phyloP scores from a whole-genome alignment of 2,797 vertebrate genomes.

The Heliangelus exortis region DNA sequence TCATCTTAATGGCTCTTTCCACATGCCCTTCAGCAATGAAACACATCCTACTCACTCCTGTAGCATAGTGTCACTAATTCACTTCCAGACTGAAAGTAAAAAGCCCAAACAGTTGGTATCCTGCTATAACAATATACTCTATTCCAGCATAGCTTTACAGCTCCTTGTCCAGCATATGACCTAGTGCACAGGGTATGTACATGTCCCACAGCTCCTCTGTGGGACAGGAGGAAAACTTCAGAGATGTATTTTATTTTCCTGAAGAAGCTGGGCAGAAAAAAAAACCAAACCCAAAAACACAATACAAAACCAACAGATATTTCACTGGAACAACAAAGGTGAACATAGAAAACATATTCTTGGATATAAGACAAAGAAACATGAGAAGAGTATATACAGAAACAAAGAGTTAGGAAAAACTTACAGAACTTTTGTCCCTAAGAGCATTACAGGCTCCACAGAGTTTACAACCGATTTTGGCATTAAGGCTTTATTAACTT shows the following conservation, averaged over 20 bases:
- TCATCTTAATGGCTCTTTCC: background rate
- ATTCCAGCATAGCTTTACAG: background rate
- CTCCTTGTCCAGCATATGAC: background rate
- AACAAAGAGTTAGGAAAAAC: background rate
- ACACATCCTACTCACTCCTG: background rate
- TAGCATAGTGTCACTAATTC: background rate
- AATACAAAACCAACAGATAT: background rate
- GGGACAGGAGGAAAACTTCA: background rate
- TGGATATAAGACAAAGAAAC: background rate
- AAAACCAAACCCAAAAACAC: no score
- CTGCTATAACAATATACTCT: background rate
- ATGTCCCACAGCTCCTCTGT: background rate
- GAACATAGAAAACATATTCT: background rate
- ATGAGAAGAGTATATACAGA: background rate
- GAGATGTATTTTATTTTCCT: background rate
- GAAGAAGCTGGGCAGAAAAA: background rate
- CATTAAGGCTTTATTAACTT: slow-evolving; percentile 51
- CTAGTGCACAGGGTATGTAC: background rate
- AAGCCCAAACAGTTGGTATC: background rate
- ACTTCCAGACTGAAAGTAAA: background rate
- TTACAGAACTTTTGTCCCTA: background rate
- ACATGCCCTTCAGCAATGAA: background rate
- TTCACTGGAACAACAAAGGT: background rate
- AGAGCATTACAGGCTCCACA: slow-evolving; percentile 21
- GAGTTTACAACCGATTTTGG: slow-evolving; percentile 16